Percentiles rank a stretch among this genome's conserved stretches.
Conservation (phyloP, 2,113 vertebrate genomes). For the Tympanuchus pallidicinctus region DNA sequence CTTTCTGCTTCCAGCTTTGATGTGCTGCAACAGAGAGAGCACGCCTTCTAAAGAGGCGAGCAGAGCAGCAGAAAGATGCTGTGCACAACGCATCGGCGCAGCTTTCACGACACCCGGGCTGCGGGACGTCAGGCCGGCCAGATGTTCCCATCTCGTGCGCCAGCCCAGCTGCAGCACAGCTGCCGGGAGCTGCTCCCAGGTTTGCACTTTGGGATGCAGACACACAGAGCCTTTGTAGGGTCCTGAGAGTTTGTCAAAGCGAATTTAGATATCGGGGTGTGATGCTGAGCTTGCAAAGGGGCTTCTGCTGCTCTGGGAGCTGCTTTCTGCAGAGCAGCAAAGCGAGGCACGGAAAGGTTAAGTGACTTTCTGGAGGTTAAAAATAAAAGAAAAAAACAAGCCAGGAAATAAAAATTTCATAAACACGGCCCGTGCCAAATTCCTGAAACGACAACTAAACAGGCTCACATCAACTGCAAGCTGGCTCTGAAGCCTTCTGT, state of each 20-base stretch:
- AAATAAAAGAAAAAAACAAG: not conserved
- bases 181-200: conserved; percentile 13
- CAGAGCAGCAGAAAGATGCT: conserved; percentile 10
- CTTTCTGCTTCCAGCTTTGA: conserved; percentile 33
- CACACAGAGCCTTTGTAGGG: not conserved
- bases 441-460: not conserved
- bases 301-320: not conserved
- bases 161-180: conserved; percentile 74
- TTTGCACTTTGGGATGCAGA: not conserved
- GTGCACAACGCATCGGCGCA: conserved; percentile 31
- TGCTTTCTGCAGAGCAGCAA: rapidly evolving
- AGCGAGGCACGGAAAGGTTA: not conserved
- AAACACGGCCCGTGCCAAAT: not conserved
- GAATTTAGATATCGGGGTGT: not conserved
- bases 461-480: not conserved
- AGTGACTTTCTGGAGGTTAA: not conserved
- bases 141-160: conserved; percentile 66
- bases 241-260: not conserved
- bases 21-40: not conserved
- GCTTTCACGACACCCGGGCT: conserved; percentile 1
- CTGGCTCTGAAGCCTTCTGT: not conserved
- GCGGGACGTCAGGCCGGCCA: conserved; percentile 40
- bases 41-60: not conserved
- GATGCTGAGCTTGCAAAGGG: not conserved
- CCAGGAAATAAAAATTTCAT: not conserved